phyloP scores from a whole-genome alignment of 2,797 vertebrate genomes.

The Odontamblyopus lacepedii region DNA sequence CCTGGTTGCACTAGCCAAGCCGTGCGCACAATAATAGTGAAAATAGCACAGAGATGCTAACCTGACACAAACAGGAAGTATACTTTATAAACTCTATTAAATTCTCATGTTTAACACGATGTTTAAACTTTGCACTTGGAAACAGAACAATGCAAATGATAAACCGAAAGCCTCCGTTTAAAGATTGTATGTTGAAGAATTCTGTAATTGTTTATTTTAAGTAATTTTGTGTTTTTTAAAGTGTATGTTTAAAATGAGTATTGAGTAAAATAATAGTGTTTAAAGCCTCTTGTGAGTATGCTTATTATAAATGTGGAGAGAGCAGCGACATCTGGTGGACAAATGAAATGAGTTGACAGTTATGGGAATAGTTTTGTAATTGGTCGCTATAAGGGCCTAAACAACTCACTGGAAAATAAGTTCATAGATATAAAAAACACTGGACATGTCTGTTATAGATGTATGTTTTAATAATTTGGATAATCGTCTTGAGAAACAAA shows the following conservation, averaged over 20 bases:
- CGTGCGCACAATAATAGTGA: neutral
- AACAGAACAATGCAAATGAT: neutral
- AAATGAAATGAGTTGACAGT: no score
- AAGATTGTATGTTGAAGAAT: constrained; percentile 7
- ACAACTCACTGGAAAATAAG: no score
- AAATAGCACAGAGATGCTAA: neutral
- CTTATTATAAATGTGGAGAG: neutral
- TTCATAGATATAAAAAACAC: no score
- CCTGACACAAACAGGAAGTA: neutral
- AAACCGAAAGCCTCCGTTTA: neutral
- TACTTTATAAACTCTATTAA: neutral
- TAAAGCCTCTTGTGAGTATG: neutral
- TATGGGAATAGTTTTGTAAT: no score
- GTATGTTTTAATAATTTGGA: no score
- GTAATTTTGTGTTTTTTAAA: constrained; percentile 6
- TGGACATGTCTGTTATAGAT: no score
- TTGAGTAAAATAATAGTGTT: neutral
- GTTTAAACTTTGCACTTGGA: neutral
- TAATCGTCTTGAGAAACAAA: no score
- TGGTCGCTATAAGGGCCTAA: no score
- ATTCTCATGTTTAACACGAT: neutral
- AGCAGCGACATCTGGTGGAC: neutral
- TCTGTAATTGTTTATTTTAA: neutral
- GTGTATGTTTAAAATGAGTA: neutral
- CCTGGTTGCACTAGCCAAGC: neutral